A percentile compares a stretch with the other conserved stretches of the same genome.
Evolutionary conservation across 2,113 vertebrate genomes (phyloP).

Genomic region (Choloepus hoffmanni): DNA sequence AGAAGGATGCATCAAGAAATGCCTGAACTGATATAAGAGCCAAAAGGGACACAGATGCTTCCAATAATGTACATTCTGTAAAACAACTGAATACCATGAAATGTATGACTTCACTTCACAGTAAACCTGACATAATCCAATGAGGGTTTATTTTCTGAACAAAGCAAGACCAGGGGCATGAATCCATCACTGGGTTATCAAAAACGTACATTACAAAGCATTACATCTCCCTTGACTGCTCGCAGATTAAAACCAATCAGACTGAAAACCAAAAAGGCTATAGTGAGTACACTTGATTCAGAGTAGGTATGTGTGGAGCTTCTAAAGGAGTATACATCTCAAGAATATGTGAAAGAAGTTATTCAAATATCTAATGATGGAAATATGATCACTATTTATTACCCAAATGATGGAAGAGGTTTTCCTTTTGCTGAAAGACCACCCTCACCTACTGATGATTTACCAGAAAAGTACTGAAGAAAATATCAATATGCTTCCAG

Average conservation of each 20-base stretch:
- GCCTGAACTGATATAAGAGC: slow-evolving; percentile 87
- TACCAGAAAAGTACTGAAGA: slow-evolving; percentile 99
- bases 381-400: slow-evolving; percentile 93
- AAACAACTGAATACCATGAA: slow-evolving; percentile 81
- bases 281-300: slow-evolving; percentile 96
- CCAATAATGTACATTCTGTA: slow-evolving; percentile 73
- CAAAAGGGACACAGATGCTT: slow-evolving; percentile 63
- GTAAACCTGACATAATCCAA: slow-evolving; percentile 72
- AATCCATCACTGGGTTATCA: slow-evolving; percentile 72
- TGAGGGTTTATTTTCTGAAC: slow-evolving; percentile 76
- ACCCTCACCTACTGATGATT: slow-evolving; percentile 91
- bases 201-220: slow-evolving; percentile 80
- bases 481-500: slow-evolving; percentile 98
- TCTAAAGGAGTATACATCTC: slow-evolving; percentile 90
- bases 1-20: slow-evolving; percentile 82
- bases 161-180: slow-evolving; percentile 63
- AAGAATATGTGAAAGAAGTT: slow-evolving; percentile 96
- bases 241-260: slow-evolving; percentile 94
- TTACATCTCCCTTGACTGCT: slow-evolving; percentile 89
- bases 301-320: slow-evolving; percentile 98
- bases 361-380: slow-evolving; percentile 95
- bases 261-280: slow-evolving; percentile 97
- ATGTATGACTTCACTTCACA: slow-evolving; percentile 55
- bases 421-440: slow-evolving; percentile 93
- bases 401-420: slow-evolving; percentile 95